Percentiles rank a stretch among this genome's conserved stretches.
Conservation (phyloP, 2,888 invertebrate species). For the Rhagonycha lutea region DNA sequence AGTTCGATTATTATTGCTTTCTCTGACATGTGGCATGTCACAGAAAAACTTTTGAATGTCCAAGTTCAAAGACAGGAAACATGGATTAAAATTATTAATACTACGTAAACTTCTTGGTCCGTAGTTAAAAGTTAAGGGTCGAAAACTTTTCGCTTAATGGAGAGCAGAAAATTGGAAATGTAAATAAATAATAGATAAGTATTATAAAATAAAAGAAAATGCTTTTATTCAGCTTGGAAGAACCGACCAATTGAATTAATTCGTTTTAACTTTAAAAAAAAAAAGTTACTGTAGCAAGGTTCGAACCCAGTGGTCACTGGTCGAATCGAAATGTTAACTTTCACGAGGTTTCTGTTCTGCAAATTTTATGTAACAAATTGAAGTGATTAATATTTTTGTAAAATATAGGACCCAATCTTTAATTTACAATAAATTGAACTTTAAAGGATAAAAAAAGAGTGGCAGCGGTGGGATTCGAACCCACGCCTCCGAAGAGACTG, state of each 20-base stretch:
- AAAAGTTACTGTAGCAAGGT: background rate
- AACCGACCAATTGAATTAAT: background rate
- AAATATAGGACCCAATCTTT: too few relatives aligned
- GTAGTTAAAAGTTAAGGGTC: background rate
- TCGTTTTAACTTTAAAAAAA: background rate
- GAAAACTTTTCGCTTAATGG: background rate
- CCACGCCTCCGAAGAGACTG: constrained; percentile 88
- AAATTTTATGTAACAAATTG: too few relatives aligned
- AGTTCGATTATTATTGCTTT: background rate
- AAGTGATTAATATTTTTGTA: too few relatives aligned
- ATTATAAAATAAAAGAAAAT: too few relatives aligned
- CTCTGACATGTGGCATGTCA: background rate
- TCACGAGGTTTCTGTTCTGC: too few relatives aligned
- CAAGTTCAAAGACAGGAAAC: background rate
- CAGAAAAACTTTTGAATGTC: background rate
- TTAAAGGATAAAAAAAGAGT: background rate
- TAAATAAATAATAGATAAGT: background rate
- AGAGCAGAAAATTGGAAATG: background rate
- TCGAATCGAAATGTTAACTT: too few relatives aligned
- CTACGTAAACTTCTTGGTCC: background rate
- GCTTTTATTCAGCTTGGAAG: background rate
- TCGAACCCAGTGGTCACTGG: background rate
- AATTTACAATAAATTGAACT: too few relatives aligned
- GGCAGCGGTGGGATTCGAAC: constrained; percentile 77
- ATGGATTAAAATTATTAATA: background rate